These are phyloP conservation scores for Acomys russatus DNA, from an alignment of 2,797 vertebrate species.

Conservation along the genomic window DNA sequence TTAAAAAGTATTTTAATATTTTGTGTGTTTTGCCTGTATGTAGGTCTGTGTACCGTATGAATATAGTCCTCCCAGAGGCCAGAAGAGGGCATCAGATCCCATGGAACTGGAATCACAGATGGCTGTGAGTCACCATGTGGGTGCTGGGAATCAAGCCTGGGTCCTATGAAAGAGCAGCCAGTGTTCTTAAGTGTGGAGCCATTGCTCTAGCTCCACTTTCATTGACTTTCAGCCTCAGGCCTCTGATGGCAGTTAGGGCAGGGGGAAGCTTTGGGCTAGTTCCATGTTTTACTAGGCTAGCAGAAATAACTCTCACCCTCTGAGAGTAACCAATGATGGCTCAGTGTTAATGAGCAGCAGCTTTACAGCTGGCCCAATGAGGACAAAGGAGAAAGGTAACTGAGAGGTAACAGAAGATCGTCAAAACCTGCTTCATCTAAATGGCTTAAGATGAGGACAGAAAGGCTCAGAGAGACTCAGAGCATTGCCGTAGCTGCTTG, in stretches of 20 bases:
- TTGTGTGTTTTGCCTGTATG: neutral
- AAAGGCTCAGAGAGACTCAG: constrained; percentile 46
- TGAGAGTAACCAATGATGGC: neutral
- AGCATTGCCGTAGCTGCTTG: constrained; percentile 3
- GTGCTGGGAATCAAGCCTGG: neutral
- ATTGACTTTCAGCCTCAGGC: neutral
- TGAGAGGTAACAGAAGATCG: neutral
- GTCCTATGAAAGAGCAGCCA: neutral
- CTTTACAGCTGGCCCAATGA: neutral
- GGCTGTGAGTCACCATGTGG: neutral
- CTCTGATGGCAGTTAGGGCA: neutral
- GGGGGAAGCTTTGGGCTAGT: too few relatives aligned
- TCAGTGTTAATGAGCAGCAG: neutral
- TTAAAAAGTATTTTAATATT: neutral
- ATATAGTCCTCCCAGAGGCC: neutral
- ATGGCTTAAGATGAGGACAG: neutral
- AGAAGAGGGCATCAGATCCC: neutral
- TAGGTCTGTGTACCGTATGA: neutral
- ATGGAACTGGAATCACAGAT: neutral
- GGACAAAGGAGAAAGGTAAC: neutral
- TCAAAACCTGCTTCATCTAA: neutral
- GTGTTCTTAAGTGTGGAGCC: neutral
- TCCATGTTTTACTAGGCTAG: neutral
- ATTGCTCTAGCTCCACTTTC: neutral
- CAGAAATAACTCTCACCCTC: constrained; percentile 2